A percentile compares a stretch with the other conserved stretches of the same genome.
Evolutionary conservation across 1,140 invertebrate genomes (phyloP).

Genomic region (Calephelis virginiensis): DNA sequence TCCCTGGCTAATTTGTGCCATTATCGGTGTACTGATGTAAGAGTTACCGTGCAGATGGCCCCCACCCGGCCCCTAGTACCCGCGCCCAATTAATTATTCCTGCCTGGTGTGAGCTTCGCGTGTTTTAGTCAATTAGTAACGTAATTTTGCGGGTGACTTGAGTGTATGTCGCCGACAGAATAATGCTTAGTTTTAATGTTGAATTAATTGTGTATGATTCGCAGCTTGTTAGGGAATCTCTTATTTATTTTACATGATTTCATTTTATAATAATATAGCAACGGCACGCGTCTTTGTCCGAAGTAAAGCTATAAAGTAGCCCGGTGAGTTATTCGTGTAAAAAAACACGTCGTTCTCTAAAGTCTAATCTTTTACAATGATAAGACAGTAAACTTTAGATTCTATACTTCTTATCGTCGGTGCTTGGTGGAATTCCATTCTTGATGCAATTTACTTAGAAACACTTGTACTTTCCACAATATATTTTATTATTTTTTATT

Average conservation of each 20-base stretch:
- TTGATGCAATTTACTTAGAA: no score
- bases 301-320: no score
- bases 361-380: no score
- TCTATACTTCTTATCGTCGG: no score
- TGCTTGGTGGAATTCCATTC: no score
- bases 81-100: constrained; percentile 76
- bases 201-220: constrained; percentile 17
- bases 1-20: constrained; percentile 76
- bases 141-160: constrained; percentile 77
- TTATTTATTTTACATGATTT: constrained; percentile 2
- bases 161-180: constrained; percentile 60
- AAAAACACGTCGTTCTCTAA: no score
- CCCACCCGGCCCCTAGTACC: constrained; percentile 42
- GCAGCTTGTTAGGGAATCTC: background rate
- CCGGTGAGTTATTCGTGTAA: no score
- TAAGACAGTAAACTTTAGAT: no score
- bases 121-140: constrained; percentile 78
- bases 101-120: constrained; percentile 75
- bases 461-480: no score
- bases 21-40: constrained; percentile 78
- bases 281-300: no score
- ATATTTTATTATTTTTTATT: no score
- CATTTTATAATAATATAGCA: background rate
- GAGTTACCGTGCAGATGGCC: constrained; percentile 71
- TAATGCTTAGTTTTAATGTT: constrained; percentile 25